These are phyloP conservation scores for Albula goreensis DNA, from an alignment of 2,113 vertebrate genomes.

Conservation along the genomic window DNA sequence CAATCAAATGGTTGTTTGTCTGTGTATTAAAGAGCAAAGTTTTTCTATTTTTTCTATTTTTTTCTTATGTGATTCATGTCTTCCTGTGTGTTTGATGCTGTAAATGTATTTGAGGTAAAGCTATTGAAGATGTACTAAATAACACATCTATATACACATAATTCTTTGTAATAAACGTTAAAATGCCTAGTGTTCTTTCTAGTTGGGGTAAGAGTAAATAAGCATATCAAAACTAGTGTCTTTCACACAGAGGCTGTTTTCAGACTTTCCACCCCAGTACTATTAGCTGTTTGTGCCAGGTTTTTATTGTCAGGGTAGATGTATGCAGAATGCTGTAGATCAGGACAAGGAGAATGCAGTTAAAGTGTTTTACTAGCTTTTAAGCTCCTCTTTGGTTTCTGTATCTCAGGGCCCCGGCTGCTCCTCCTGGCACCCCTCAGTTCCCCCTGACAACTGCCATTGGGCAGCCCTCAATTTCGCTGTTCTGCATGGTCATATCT, in stretches of 20 bases:
- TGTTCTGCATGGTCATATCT: slow-evolving; percentile 83
- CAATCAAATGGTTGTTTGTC: too few species aligned
- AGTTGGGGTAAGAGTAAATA: too few species aligned
- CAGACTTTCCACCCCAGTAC: not conserved
- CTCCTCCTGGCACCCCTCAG: slow-evolving; percentile 76
- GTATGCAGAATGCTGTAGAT: not conserved
- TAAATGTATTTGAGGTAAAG: too few species aligned
- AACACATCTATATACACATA: too few species aligned
- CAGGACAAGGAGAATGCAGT: not conserved
- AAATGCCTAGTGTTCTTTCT: too few species aligned
- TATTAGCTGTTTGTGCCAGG: not conserved
- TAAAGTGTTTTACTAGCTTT: not conserved
- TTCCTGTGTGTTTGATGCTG: too few species aligned
- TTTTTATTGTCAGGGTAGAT: not conserved
- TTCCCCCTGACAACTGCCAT: slow-evolving; percentile 84
- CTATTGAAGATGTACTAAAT: too few species aligned
- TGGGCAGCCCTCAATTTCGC: slow-evolving; percentile 88
- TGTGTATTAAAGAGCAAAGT: too few species aligned
- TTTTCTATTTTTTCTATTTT: too few species aligned
- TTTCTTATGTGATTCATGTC: too few species aligned
- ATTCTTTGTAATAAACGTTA: too few species aligned
- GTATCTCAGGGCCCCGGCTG: slow-evolving; percentile 76
- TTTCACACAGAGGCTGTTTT: not conserved
- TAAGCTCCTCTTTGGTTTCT: not conserved
- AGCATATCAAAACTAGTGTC: too few species aligned